phyloP scores from a whole-genome alignment of 2,113 vertebrate species.

The Deroptyus accipitrinus region DNA sequence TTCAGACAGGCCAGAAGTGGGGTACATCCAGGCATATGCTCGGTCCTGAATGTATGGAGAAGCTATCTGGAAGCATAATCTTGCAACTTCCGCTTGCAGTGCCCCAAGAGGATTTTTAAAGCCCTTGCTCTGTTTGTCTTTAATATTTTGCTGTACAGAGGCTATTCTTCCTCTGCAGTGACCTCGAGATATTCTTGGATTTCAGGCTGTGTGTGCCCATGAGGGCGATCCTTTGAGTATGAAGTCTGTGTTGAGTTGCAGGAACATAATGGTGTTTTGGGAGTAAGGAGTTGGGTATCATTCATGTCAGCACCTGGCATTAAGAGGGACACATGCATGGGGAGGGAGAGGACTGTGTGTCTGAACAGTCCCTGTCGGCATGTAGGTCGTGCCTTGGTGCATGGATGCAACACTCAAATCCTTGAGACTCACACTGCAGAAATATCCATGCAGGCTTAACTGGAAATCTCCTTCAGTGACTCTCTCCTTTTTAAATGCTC shows the following conservation, averaged over 20 bases:
- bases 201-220: not conserved
- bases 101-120: not conserved
- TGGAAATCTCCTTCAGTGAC: constrained; percentile 18
- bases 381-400: not conserved
- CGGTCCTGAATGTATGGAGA: not conserved
- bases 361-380: not conserved
- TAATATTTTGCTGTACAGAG: not conserved
- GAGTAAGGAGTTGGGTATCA: not conserved
- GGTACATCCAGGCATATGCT: fast-evolving
- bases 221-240: not conserved
- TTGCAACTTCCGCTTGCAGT: not conserved
- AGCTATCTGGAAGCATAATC: not conserved
- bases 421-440: not conserved
- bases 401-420: not conserved
- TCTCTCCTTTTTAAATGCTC: not conserved
- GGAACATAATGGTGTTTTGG: fast-evolving
- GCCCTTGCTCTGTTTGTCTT: not conserved
- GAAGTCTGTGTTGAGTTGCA: not conserved
- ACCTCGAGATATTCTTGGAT: not conserved
- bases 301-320: not conserved
- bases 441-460: not conserved
- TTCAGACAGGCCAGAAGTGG: not conserved
- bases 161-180: not conserved
- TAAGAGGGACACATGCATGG: not conserved
- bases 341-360: not conserved